A percentile compares a stretch with the other conserved stretches of the same genome.
Conservation (phyloP, 2,113 vertebrate genomes). For the Abramis brama region DNA sequence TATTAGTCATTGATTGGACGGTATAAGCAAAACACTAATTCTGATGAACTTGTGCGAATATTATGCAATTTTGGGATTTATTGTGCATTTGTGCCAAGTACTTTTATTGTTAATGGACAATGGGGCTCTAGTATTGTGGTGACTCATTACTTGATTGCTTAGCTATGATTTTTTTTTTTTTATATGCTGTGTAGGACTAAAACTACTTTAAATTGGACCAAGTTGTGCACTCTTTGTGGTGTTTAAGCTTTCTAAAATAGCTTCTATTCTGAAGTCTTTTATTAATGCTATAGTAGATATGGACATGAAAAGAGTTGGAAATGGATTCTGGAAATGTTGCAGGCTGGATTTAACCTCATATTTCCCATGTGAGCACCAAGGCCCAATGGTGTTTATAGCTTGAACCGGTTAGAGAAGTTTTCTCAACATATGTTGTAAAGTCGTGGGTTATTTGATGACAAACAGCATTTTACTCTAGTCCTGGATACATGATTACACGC, state of each 20-base stretch:
- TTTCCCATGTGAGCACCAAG: background rate
- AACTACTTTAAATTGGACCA: background rate
- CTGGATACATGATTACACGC: background rate
- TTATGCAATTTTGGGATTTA: background rate
- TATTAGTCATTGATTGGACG: background rate
- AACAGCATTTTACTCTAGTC: background rate
- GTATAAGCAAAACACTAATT: slow-evolving; percentile 12
- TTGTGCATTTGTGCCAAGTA: background rate
- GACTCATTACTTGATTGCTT: slow-evolving; percentile 22
- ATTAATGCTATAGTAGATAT: background rate
- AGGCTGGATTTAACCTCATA: too few relatives aligned
- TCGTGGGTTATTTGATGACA: background rate
- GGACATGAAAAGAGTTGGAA: background rate
- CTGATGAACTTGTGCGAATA: background rate
- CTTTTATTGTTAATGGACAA: background rate
- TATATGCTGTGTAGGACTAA: background rate
- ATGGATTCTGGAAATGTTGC: background rate
- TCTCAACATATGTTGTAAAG: background rate
- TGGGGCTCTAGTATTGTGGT: background rate
- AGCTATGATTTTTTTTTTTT: background rate
- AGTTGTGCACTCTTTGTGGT: background rate
- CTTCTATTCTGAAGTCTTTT: background rate
- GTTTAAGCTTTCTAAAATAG: background rate
- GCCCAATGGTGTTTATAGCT: background rate
- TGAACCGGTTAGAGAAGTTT: background rate